These are phyloP conservation scores for Goniozus legneri DNA, from an alignment of 1,140 invertebrate species.

Conservation along the genomic window DNA sequence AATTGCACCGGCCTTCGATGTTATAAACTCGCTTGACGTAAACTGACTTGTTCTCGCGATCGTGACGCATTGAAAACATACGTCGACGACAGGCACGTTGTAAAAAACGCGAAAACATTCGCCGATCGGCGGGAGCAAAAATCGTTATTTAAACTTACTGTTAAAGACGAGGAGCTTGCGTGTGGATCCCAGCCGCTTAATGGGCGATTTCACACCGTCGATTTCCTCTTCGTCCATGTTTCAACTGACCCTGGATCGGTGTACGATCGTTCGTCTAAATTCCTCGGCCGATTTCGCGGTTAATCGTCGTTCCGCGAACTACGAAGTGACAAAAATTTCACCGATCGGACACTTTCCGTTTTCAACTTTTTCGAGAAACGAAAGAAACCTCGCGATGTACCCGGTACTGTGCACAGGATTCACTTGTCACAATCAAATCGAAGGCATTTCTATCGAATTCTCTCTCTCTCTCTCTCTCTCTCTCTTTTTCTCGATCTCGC, in stretches of 20 bases:
- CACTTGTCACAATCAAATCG: conserved; percentile 28
- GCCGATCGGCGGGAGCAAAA: background rate
- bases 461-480: too few relatives aligned
- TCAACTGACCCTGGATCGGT: conserved; percentile 1
- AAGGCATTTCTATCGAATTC: too few relatives aligned
- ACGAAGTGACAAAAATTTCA: background rate
- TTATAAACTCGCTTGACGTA: too few relatives aligned
- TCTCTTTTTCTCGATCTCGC: conserved; percentile 20
- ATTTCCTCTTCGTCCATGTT: conserved; percentile 68
- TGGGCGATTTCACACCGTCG: conserved; percentile 66
- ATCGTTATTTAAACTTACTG: conserved; percentile 59
- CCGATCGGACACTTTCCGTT: background rate
- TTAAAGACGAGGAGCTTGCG: conserved; percentile 73
- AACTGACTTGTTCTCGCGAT: too few relatives aligned
- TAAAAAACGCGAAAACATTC: background rate
- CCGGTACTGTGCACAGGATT: conserved; percentile 10
- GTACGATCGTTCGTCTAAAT: background rate
- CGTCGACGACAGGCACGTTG: background rate
- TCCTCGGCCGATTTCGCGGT: background rate
- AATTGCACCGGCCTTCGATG: too few relatives aligned
- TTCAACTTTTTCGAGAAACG: conserved; percentile 1
- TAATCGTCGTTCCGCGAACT: background rate
- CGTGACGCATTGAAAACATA: background rate
- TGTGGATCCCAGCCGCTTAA: conserved; percentile 73
- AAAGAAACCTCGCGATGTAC: conserved; percentile 7